Evolutionary conservation across 2,888 invertebrate species (phyloP), one percentile per base, ranked within the genome.

Genomic region (Abscondita cerata): DNA sequence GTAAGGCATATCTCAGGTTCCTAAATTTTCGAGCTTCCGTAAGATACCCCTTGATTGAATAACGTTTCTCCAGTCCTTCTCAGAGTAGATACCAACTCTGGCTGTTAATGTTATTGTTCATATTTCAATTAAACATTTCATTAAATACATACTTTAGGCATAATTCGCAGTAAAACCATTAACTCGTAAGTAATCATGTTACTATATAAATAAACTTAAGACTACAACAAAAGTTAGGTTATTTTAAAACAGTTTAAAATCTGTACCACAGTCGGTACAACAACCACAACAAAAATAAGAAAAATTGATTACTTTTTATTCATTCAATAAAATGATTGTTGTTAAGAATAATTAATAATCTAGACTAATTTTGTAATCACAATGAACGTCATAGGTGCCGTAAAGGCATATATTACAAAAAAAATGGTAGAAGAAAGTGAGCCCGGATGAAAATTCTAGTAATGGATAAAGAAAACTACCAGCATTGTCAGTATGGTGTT

Each of bases 371-470:
- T n/a, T n/a, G n/a, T n/a, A n/a, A n/a, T 11, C 11, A 88, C 83
- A 76, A 94, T 98, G 98, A 95, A 98, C 82, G 90, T 96, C 15
- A 89, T 97, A 73, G 87, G 89, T 69, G 95, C 97, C 46, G 89
- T 97, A 5, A 96, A 96, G 80, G 87, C 93, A 78, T 99, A 98
- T 80, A 88, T 99, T 65, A 92, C 93, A 46, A 96, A 96, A n/a
- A n/a, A n/a, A 83, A 99, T 99, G 97, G 95, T 97, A 3, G 92
- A 95, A 68, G 95, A 98, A 75, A 94, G 96, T 77, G 99, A 98
- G 1, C 95, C 97, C 1, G 99, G 52, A 98, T 99, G 98, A 99
- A 99, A 87, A 93, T 98, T 40, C 87, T 99, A 68, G 82, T 99
- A 48, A 94, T 99, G 93, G 99, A 99, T 81, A 95, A 93, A 81